phyloP scores from a whole-genome alignment of 2,888 invertebrate species.

The Callimorpha dominula region DNA sequence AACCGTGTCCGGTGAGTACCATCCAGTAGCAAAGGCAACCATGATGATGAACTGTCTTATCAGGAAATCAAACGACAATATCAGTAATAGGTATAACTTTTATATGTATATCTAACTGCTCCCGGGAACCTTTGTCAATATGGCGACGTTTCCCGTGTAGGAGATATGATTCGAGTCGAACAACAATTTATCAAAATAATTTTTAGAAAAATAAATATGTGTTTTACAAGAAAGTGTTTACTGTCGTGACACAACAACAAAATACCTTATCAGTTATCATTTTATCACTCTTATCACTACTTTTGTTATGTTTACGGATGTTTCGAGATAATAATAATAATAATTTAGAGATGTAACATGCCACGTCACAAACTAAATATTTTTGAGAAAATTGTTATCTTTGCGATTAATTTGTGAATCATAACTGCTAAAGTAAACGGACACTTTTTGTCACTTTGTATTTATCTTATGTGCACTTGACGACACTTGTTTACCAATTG shows the following conservation, averaged over 20 bases:
- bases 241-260: conserved; percentile 3
- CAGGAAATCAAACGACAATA: too few relatives aligned
- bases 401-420: conserved; percentile 12
- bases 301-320: conserved; percentile 13
- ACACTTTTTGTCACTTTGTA: conserved; percentile 2
- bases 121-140: too few relatives aligned
- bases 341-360: too few relatives aligned
- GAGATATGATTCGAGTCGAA: background rate
- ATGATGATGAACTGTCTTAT: too few relatives aligned
- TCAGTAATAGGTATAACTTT: background rate
- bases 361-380: conserved; percentile 13
- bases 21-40: too few relatives aligned
- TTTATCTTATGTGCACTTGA: background rate
- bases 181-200: background rate
- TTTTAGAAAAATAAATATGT: background rate
- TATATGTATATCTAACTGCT: background rate
- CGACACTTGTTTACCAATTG: background rate
- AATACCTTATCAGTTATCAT: conserved; percentile 2
- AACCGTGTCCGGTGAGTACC: too few relatives aligned
- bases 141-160: background rate
- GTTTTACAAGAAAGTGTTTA: conserved; percentile 12
- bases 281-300: conserved; percentile 8
- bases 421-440: background rate
- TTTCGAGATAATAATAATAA: too few relatives aligned
- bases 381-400: conserved; percentile 9